These are phyloP conservation scores for Haemorhous mexicanus DNA, from an alignment of 2,113 vertebrate species.

Conservation along the genomic window DNA sequence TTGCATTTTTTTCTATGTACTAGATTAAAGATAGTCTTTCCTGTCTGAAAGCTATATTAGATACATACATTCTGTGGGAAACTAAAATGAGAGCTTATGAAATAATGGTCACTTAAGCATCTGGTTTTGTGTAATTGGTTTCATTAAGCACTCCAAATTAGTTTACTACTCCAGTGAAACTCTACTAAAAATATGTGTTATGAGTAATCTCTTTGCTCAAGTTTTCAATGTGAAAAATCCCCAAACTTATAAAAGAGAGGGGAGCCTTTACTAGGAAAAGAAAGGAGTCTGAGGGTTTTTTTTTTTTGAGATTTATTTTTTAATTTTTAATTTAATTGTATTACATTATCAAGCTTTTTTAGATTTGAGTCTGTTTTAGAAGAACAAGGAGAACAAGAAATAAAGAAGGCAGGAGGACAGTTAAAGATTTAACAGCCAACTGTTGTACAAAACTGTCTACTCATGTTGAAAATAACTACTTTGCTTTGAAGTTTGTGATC, in stretches of 20 bases:
- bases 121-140: not conserved
- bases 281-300: not conserved
- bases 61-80: not conserved
- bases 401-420: not conserved
- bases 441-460: not conserved
- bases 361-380: not conserved
- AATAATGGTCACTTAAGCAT: constrained; percentile 15
- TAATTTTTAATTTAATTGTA: not conserved
- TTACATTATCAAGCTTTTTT: not conserved
- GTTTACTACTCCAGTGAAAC: not conserved
- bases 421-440: not conserved
- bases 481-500: constrained; percentile 20
- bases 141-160: not conserved
- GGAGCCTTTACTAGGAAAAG: not conserved
- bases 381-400: not conserved
- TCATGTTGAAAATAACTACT: constrained; percentile 30
- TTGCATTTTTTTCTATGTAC: not conserved
- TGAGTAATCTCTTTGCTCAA: not conserved
- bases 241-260: not conserved
- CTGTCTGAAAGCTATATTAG: not conserved
- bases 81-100: not conserved
- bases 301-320: not conserved
- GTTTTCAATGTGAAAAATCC: not conserved
- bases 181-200: not conserved
- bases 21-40: not conserved